Conservation (phyloP, 37 sponge, comb jelly and placozoan genomes). For the Chondrilla cf. caribensis region DNA sequence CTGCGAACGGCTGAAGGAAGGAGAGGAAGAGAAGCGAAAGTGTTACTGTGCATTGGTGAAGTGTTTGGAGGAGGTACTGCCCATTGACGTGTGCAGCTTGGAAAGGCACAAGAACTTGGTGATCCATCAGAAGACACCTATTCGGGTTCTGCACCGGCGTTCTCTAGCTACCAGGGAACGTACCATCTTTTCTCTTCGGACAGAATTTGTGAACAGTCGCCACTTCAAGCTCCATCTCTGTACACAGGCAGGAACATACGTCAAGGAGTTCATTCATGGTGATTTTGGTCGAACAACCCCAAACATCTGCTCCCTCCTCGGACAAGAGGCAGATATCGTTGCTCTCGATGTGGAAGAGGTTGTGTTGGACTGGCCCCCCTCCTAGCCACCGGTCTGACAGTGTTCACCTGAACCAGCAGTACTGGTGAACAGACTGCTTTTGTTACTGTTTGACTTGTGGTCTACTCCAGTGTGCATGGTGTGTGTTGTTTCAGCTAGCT, state of each 20-base stretch:
- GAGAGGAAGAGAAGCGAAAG: constrained; percentile 90
- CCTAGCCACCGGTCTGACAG: no score
- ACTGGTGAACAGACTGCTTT: no score
- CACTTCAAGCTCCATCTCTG: constrained; percentile 67
- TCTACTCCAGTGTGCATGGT: no score
- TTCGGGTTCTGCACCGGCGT: constrained; percentile 93
- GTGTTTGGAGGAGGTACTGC: constrained; percentile 29
- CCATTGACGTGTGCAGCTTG: constrained; percentile 32
- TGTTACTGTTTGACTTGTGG: no score
- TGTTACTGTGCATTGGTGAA: constrained; percentile 73
- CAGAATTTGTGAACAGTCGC: constrained; percentile 46
- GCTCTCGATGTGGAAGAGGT: constrained; percentile 83
- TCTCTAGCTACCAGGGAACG: constrained; percentile 60
- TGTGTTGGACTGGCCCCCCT: constrained; percentile 70
- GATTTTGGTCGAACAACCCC: constrained; percentile 94
- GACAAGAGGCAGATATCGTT: constrained; percentile 72
- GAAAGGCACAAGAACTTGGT: constrained; percentile 39
- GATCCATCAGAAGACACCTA: constrained; percentile 87
- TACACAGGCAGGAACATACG: constrained; percentile 95
- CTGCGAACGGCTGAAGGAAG: constrained; percentile 66
- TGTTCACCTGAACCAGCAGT: no score
- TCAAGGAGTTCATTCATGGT: constrained; percentile 99
- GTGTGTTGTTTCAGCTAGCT: no score
- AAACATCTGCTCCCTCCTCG: constrained; percentile 68
- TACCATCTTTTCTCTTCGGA: constrained; percentile 48